Evolutionary conservation across 2,888 invertebrate species (phyloP).

Genomic region (Meghimatium bilineatum): DNA sequence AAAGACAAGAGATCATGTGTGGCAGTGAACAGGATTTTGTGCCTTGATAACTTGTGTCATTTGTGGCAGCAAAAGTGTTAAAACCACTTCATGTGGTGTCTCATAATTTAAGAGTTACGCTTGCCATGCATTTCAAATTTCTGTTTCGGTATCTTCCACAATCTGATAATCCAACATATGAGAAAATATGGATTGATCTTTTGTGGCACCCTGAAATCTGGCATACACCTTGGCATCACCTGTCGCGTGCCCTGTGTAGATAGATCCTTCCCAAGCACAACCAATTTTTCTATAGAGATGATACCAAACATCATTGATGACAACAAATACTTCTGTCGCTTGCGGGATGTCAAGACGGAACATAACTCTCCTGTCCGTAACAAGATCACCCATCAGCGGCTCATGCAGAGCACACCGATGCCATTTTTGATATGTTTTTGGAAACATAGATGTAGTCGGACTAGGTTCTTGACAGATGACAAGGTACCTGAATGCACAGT

Average conservation of each 20-base stretch:
- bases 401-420: conserved; percentile 72
- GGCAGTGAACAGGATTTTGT: too few relatives aligned
- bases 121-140: conserved; percentile 57
- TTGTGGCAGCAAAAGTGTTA: too few relatives aligned
- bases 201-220: conserved; percentile 62
- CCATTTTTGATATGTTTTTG: conserved; percentile 73
- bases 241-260: conserved; percentile 63
- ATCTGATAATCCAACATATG: conserved; percentile 72
- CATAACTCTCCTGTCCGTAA: conserved; percentile 70
- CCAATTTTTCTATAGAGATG: conserved; percentile 69
- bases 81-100: too few relatives aligned
- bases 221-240: conserved; percentile 68
- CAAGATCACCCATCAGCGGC: conserved; percentile 72
- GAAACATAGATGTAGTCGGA: conserved; percentile 65
- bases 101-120: not conserved
- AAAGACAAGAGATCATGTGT: too few relatives aligned
- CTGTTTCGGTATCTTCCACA: conserved; percentile 70
- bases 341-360: conserved; percentile 72
- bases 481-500: conserved; percentile 72
- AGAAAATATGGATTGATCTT: conserved; percentile 70
- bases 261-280: conserved; percentile 71
- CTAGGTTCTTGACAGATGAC: conserved; percentile 73
- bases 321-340: conserved; percentile 72
- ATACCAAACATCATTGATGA: conserved; percentile 70
- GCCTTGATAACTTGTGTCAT: too few relatives aligned